Conservation (phyloP, 1,140 invertebrate genomes). For the Copidosoma floridanum region DNA sequence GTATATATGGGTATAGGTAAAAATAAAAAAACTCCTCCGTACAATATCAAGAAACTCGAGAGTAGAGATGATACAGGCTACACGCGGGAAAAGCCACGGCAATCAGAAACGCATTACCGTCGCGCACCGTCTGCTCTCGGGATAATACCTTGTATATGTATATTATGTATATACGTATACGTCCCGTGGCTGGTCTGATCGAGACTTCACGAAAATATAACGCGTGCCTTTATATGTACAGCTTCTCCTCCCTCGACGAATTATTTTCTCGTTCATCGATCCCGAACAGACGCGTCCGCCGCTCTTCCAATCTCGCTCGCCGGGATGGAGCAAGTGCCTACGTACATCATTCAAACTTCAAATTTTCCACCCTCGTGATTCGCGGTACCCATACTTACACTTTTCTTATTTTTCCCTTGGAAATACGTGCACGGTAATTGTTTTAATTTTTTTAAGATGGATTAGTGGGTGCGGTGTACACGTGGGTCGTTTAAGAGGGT, state of each 20-base stretch:
- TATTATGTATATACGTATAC: too few relatives aligned
- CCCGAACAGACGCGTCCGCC: background rate
- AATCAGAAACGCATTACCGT: constrained; percentile 30
- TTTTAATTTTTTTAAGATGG: too few relatives aligned
- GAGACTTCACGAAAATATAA: background rate
- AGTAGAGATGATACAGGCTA: constrained; percentile 17
- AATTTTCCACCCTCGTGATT: background rate
- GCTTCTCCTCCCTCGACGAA: too few relatives aligned
- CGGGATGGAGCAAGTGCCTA: too few relatives aligned
- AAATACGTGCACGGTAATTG: too few relatives aligned
- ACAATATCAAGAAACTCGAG: constrained; percentile 15
- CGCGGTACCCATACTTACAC: too few relatives aligned
- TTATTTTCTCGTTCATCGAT: constrained; percentile 19
- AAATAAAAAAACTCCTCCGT: too few relatives aligned
- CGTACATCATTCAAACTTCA: background rate
- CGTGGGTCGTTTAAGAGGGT: too few relatives aligned
- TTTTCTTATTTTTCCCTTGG: background rate
- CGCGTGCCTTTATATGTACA: background rate
- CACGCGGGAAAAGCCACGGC: too few relatives aligned
- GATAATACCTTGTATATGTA: too few relatives aligned
- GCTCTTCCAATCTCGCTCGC: constrained; percentile 8
- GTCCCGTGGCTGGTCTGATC: constrained; percentile 18
- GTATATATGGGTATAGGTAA: too few relatives aligned
- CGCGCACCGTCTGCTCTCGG: background rate
- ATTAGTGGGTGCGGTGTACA: too few relatives aligned